Evolutionary conservation across 2,113 vertebrate genomes (phyloP), one percentile per base, ranked within the genome.

Genomic region (Marmota monax): DNA sequence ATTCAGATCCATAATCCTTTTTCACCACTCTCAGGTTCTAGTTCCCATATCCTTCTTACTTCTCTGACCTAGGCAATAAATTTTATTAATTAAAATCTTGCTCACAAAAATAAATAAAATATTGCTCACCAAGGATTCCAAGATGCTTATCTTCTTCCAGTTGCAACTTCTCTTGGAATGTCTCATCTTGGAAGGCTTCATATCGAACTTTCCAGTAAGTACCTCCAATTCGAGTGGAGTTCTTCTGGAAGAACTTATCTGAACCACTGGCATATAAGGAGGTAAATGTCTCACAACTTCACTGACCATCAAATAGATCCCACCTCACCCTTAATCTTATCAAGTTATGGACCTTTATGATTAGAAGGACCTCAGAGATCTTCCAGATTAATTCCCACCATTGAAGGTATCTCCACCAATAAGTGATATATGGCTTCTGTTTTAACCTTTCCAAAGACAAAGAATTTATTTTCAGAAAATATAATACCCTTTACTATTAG

Each of bases 141-240:
- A 99, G 98, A 96, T 99, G 98, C 4, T 97, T 94, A 67, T 98
- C 98, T 67, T 98, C 98, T 51, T 98, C 97, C 0, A 91, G 88
- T 18, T 29, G 98, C 73, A 98, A 95, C 90, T 98, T 98, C 94
- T 98, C 96, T 34, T 97, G 98, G 96, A 99, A 99, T 76, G 97
- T 98, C 48, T 95, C 98, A 92, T 99, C 99, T 63, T 98, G 98
- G 7, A 98, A 99, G 42, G 98, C 98, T 97, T 98, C 97, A 4
- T 98, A 99, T 34, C 95, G 98, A 20, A 98, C 99, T 96, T 99
- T 99, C 98, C 98, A 99, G 0, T 99, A 99, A 87, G 97, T 98
- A 63, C 99, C 99, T 8, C 99, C 99, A 76, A 98, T 98, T 79
- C 97, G 90, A 56, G 89, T 88, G 48, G 37, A 80, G 72, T 92